Evolutionary conservation across 53 echinoderm and acorn worm species (phyloP).

Genomic region (Holothuria leucospilota): DNA sequence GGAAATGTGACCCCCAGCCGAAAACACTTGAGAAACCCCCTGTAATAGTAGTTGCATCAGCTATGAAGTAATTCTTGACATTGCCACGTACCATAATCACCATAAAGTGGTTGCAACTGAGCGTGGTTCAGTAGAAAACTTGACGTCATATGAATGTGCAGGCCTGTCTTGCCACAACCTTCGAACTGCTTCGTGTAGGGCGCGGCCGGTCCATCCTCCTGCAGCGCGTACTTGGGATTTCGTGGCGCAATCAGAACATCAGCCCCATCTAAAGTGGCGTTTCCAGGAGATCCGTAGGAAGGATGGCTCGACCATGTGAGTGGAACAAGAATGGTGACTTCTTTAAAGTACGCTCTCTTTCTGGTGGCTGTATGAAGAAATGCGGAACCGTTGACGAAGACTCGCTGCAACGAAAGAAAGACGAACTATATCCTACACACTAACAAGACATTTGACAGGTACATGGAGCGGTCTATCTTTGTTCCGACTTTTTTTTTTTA

Average conservation of each 20-base stretch:
- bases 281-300: constrained; percentile 69
- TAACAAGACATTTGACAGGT: not conserved
- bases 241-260: constrained; percentile 79
- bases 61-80: too few relatives aligned
- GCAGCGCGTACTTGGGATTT: constrained; percentile 68
- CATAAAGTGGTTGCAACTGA: too few relatives aligned
- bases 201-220: too few relatives aligned
- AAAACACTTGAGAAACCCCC: too few relatives aligned
- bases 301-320: constrained; percentile 73
- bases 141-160: constrained; percentile 59
- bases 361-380: constrained; percentile 72
- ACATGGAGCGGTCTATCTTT: not conserved
- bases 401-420: constrained; percentile 48
- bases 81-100: too few relatives aligned
- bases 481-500: too few relatives aligned
- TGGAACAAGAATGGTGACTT: constrained; percentile 81
- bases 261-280: constrained; percentile 74
- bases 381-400: constrained; percentile 69
- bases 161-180: constrained; percentile 58
- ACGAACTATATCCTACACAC: not conserved
- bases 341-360: constrained; percentile 68
- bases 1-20: too few relatives aligned
- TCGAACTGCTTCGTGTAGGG: constrained; percentile 71
- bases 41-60: too few relatives aligned
- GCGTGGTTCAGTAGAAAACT: constrained; percentile 14